Base-by-base conservation (phyloP, 2,888 invertebrate genomes). In the Hirtodrosophila alboralis region DNA sequence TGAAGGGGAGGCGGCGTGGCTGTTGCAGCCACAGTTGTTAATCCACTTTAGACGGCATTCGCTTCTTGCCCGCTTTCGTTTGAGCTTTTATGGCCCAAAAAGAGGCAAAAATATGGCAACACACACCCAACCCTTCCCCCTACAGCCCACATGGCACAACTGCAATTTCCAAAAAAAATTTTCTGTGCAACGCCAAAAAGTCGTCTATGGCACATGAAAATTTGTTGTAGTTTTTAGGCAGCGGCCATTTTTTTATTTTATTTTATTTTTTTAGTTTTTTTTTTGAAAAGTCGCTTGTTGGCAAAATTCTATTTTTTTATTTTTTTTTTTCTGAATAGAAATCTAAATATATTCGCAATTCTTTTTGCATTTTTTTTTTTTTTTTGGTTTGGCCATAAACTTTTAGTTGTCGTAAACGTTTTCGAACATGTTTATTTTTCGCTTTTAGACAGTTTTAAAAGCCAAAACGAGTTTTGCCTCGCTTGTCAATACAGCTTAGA, bases 41-140 rank as follows among this genome's bases (percentile, higher is more conserved):
- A 79, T 79, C 79, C 85, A 85, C 83, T 79, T 85, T 85, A n/a
- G 44, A 60, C 38, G 58, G 56, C 43, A 61, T 61, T 62, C 63
- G 66, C 61, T 64, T 62, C 75, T 61, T 59, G 61, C 23, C 60
- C 52, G 72, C 81, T 49, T 65, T 63, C 66, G 61, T 84, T 84
- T 61, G 72, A 68, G 79, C 83, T 72, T 64, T 64, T 66, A 78
- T 62, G 43, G 57, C 63, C 83, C 61, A 62, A 65, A 62, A 65
- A 66, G 72, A 60, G 43, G 31, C 54, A 34, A 48, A 79, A 72
- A 65, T 68, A 68, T 59, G 54, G 40, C 49, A 48, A 48, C 9
- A 40, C 34, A 54, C 34, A 56, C 40, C 4, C 12, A 8, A 0
- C 1, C 6, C 8, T 3, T 8, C 7, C 21, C 14, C 7, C 6